Percentiles rank a stretch among this genome's conserved stretches.
Evolutionary conservation across 2,888 invertebrate genomes (phyloP).

Genomic region (Piscicola geometra): DNA sequence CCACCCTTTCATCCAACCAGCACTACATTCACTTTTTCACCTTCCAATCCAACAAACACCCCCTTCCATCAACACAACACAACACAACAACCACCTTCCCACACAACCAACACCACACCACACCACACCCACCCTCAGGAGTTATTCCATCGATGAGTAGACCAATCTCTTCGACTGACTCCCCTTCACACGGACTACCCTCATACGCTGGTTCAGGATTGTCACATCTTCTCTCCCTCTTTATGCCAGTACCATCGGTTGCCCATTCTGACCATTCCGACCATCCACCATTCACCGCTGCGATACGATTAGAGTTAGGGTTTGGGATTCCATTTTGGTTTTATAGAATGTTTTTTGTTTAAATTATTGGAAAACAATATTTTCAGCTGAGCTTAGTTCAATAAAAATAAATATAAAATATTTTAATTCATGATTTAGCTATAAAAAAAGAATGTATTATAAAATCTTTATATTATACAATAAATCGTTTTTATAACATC

Average conservation of each 20-base stretch:
- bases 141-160: neutral
- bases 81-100: too few species aligned
- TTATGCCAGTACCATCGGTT: neutral
- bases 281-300: constrained; percentile 36
- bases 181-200: constrained; percentile 34
- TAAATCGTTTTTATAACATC: too few species aligned
- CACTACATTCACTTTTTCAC: too few species aligned
- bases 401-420: neutral
- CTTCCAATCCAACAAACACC: too few species aligned
- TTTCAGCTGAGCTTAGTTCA: neutral
- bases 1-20: too few species aligned
- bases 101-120: too few species aligned
- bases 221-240: constrained; percentile 34
- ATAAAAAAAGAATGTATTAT: neutral
- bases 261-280: constrained; percentile 18
- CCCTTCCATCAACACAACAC: too few species aligned
- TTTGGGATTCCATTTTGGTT: too few species aligned
- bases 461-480: neutral
- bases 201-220: constrained; percentile 35
- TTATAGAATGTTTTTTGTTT: too few species aligned
- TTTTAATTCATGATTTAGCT: neutral
- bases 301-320: too few species aligned
- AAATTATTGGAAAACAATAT: neutral
- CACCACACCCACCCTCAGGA: neutral
- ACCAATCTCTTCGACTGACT: constrained; percentile 2